Evolutionary conservation across 2,888 invertebrate species (phyloP).

Genomic region (Drosophila subsilvestris): DNA sequence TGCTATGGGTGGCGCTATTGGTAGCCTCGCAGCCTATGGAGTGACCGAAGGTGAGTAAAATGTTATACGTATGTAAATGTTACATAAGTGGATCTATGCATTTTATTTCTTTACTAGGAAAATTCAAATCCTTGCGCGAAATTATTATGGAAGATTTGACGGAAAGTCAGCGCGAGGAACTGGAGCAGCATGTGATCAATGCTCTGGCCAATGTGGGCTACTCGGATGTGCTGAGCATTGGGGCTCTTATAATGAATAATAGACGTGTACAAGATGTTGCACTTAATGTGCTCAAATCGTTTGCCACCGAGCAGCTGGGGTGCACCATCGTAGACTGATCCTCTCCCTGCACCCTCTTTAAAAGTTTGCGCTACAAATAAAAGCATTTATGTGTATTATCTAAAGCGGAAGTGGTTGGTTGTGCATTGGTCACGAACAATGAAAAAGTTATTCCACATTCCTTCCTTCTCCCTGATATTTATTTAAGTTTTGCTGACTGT

Average conservation of each 20-base stretch:
- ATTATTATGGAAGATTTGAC: constrained; percentile 22
- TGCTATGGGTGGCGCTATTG: constrained; percentile 6
- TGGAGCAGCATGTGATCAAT: constrained; percentile 13
- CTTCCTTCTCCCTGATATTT: not conserved
- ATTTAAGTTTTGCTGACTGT: not conserved
- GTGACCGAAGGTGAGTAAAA: constrained; percentile 13
- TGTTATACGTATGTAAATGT: too few relatives aligned
- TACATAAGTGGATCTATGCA: too few relatives aligned
- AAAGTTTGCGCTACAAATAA: not conserved
- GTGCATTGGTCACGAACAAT: too few relatives aligned
- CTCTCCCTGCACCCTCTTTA: not conserved
- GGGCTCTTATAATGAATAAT: constrained; percentile 1
- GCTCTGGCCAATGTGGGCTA: not conserved
- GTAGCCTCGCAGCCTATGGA: constrained; percentile 7
- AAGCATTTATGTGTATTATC: not conserved
- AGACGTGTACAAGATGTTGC: not conserved
- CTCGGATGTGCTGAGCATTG: not conserved
- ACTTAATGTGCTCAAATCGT: constrained; percentile 3
- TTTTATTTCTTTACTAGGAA: not conserved
- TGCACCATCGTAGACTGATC: constrained; percentile 11
- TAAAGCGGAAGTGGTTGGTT: too few relatives aligned
- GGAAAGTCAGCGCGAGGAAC: constrained; percentile 10
- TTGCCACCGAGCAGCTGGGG: constrained; percentile 10
- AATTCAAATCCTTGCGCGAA: constrained; percentile 10
- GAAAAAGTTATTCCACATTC: not conserved